These are phyloP conservation scores for Mystacornis crossleyi DNA, from an alignment of 2,113 vertebrate species.

Conservation along the genomic window DNA sequence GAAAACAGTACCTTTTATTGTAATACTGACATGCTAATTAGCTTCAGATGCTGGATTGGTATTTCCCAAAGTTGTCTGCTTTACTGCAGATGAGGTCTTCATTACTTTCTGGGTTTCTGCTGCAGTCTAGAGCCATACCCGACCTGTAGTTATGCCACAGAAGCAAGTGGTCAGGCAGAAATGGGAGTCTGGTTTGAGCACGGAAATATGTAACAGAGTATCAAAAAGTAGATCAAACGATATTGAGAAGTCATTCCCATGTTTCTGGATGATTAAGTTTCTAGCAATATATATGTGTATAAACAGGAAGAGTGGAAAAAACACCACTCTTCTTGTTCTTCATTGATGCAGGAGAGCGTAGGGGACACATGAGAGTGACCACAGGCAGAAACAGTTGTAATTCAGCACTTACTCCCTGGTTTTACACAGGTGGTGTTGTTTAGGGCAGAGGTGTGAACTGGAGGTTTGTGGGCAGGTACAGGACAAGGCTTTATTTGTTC, in stretches of 20 bases:
- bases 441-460: not conserved
- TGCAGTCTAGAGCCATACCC: not conserved
- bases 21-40: not conserved
- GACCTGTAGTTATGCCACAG: not conserved
- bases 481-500: not conserved
- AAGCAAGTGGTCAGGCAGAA: not conserved
- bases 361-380: not conserved
- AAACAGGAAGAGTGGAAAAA: not conserved
- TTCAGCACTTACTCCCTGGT: not conserved
- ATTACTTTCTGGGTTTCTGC: not conserved
- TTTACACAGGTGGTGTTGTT: fast-evolving
- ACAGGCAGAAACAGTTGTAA: not conserved
- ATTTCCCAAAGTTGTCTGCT: not conserved
- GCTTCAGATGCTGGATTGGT: not conserved
- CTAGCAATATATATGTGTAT: fast-evolving
- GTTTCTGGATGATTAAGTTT: not conserved
- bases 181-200: not conserved
- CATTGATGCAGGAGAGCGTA: not conserved
- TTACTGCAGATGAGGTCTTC: not conserved
- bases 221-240: not conserved
- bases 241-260: not conserved
- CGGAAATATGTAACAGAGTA: not conserved
- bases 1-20: not conserved
- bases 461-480: not conserved
- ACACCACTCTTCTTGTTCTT: not conserved